Evolutionary conservation across 2,113 vertebrate species (phyloP).

Genomic region (Atlantisia rogersi): DNA sequence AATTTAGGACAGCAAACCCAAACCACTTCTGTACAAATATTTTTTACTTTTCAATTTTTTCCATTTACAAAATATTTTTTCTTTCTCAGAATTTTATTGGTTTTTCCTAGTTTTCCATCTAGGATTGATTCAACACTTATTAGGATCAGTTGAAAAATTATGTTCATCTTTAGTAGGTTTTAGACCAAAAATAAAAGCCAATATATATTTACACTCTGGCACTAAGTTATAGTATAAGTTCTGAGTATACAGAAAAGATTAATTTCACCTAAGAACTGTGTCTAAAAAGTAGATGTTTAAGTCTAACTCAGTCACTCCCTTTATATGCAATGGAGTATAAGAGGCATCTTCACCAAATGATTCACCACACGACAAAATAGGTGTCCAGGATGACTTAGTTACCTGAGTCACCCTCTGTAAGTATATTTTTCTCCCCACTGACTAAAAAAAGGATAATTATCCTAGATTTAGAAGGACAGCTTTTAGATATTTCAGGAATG

Average conservation of each 20-base stretch:
- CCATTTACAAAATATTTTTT: background rate
- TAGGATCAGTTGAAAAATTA: background rate
- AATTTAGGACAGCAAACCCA: background rate
- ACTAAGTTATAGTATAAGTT: background rate
- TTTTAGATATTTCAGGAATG: background rate
- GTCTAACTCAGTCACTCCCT: background rate
- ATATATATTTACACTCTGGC: background rate
- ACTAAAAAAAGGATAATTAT: background rate
- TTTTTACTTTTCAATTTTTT: background rate
- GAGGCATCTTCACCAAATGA: background rate
- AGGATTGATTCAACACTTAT: background rate
- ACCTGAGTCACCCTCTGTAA: constrained; percentile 7
- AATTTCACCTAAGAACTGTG: background rate
- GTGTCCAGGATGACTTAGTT: background rate
- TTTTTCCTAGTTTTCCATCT: background rate
- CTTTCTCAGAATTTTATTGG: background rate
- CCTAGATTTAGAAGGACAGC: background rate
- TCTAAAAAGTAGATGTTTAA: background rate
- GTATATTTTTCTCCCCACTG: background rate
- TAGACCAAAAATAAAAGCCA: background rate
- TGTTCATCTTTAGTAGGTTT: background rate
- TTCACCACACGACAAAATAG: background rate
- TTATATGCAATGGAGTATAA: background rate
- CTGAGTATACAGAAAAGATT: background rate
- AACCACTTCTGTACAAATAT: background rate